Evolutionary conservation across 2,797 vertebrate species (phyloP).

Genomic region (Hapalemur alaotrensis): DNA sequence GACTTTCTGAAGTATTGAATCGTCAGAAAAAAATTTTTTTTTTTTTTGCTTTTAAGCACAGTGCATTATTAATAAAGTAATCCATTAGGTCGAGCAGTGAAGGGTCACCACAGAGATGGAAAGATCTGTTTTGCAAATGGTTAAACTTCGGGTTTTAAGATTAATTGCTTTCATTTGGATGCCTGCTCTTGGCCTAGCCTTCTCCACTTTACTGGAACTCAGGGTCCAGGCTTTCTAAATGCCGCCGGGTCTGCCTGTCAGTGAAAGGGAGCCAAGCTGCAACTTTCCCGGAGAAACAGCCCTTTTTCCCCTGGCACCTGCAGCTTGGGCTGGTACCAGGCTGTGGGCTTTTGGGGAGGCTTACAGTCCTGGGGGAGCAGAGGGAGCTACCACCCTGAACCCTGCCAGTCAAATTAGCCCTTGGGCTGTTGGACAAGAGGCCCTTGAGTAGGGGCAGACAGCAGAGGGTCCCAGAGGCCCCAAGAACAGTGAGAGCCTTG

Average conservation of each 20-base stretch:
- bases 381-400: background rate
- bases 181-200: conserved; percentile 83
- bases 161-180: conserved; percentile 89
- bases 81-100: conserved; percentile 88
- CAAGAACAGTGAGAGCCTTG: background rate
- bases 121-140: conserved; percentile 86
- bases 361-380: background rate
- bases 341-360: background rate
- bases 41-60: conserved; percentile 87
- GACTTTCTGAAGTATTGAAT: conserved; percentile 86
- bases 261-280: conserved; percentile 22
- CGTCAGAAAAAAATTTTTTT: conserved; percentile 75
- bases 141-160: conserved; percentile 88
- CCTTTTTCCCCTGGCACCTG: conserved; percentile 31
- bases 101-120: conserved; percentile 85
- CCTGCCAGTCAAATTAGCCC: background rate
- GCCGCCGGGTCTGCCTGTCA: conserved; percentile 62
- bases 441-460: background rate
- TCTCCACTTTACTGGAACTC: conserved; percentile 80
- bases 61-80: conserved; percentile 91
- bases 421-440: background rate
- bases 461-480: background rate
- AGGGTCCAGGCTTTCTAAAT: conserved; percentile 69
- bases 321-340: background rate
- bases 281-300: conserved; percentile 32